Base-by-base conservation (phyloP, 2,797 vertebrate genomes). In the Podargus strigoides region DNA sequence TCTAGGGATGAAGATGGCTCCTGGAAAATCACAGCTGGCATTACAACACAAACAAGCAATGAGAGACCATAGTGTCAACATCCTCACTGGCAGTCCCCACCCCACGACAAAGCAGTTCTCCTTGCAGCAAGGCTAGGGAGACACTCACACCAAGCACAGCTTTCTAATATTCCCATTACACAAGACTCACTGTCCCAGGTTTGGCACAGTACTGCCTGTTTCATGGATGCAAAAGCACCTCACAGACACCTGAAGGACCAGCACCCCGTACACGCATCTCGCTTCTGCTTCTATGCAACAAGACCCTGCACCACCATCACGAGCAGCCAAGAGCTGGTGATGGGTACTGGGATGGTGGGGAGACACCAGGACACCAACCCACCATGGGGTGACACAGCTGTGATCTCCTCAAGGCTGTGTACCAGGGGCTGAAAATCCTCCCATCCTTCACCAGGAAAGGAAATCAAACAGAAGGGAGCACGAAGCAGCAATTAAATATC, bases 331-430 rank as follows among this genome's bases (percentile, higher is more conserved):
- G 64, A 66, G 47, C 12, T 17, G 17, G 37, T 2, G n/a, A 70
- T 2, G 5, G 53, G 23, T 9, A 50, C 15, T 0, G 1, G 56
- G 44, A 47, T 0, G 2, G 37, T 3, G 12, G 44, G 8, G 41
- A 55, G 59, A 79, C 59, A 52, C 24, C 10, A 1, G n/a, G 50
- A 58, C 50, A 64, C 11, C 30, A 28, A 23, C 32, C 17, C 46
- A 30, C 39, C 10, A 5, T 0, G 14, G 39, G 22, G 39, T 16
- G 53, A 76, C 55, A 42, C 0, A 2, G 24, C 32, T 22, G 46
- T 14, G 56, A 72, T 41, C 27, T 10, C 34, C 12, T 36, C 0
- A 0, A 53, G 42, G 47, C 39, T 49, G n/a, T 44, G 69, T 3
- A 46, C 28, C 50, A 39, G 30, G 63, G 20, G 27, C 23, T 27